Evolutionary conservation across 2,797 vertebrate genomes (phyloP).

Genomic region (Pempheris klunzingeri): DNA sequence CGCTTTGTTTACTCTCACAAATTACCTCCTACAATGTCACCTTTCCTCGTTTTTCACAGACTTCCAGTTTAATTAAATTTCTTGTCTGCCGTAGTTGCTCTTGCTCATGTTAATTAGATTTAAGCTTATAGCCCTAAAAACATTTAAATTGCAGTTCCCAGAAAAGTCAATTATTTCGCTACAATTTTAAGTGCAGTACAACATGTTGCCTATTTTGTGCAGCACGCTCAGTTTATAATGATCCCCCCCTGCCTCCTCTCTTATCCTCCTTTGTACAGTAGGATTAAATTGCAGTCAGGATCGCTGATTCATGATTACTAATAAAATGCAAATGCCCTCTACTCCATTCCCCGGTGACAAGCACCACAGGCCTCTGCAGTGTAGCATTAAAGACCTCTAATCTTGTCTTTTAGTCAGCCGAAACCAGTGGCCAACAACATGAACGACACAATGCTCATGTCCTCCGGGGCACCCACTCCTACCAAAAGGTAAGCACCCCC

Average conservation of each 20-base stretch:
- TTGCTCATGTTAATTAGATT: constrained; percentile 78
- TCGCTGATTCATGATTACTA: constrained; percentile 75
- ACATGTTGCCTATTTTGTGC: constrained; percentile 38
- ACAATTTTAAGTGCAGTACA: constrained; percentile 46
- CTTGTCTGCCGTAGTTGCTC: constrained; percentile 66
- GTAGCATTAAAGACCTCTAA: constrained; percentile 80
- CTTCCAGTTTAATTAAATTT: constrained; percentile 79
- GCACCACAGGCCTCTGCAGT: constrained; percentile 60
- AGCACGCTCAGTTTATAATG: constrained; percentile 22
- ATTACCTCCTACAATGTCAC: constrained; percentile 82
- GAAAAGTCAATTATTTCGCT: constrained; percentile 62
- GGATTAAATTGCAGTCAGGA: constrained; percentile 64
- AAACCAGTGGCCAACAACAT: constrained; percentile 88
- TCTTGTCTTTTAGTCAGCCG: constrained; percentile 87
- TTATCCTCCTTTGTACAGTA: constrained; percentile 38
- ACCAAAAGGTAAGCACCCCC: constrained; percentile 91
- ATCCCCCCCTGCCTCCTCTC: constrained; percentile 12
- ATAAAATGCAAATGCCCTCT: constrained; percentile 72
- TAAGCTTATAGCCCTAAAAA: constrained; percentile 72
- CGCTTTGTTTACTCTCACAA: constrained; percentile 78
- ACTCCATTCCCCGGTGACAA: constrained; percentile 53
- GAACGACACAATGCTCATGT: constrained; percentile 93
- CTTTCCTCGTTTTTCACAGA: constrained; percentile 62
- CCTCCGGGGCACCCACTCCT: constrained; percentile 92
- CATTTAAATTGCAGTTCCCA: constrained; percentile 54